phyloP scores from a whole-genome alignment of 2,888 invertebrate species.

The Neria commutata region DNA sequence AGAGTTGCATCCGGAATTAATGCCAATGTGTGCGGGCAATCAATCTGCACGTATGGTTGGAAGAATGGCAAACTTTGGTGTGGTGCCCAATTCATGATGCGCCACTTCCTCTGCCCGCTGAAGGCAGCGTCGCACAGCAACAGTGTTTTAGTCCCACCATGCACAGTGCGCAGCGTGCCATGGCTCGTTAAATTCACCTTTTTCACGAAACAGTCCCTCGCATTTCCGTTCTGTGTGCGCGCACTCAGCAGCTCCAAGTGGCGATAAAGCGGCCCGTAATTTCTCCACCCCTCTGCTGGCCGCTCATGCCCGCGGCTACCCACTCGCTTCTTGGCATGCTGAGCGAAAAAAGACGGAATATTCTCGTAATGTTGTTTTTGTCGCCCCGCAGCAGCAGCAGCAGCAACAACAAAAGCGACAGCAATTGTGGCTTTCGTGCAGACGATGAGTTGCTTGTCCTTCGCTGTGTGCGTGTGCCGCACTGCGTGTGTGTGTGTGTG shows the following conservation, averaged over 20 bases:
- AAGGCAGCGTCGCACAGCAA: no score
- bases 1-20: no score
- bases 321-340: not conserved
- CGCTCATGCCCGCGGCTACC: no score
- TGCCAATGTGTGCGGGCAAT: no score
- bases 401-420: slow-evolving; percentile 15
- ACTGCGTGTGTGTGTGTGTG: not conserved
- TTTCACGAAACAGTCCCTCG: not conserved
- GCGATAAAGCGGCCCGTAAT: not conserved
- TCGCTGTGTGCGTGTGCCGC: not conserved
- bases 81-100: no score
- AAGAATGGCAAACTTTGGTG: no score
- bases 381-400: slow-evolving; percentile 28
- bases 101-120: no score
- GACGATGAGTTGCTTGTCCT: slow-evolving; percentile 14
- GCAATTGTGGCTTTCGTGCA: slow-evolving; percentile 25
- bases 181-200: not conserved
- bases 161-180: not conserved
- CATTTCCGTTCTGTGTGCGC: not conserved
- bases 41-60: no score
- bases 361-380: slow-evolving; percentile 46
- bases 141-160: not conserved
- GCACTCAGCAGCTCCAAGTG: not conserved
- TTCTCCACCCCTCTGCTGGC: not conserved
- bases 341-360: slow-evolving; percentile 5